Evolutionary conservation across 2,797 vertebrate genomes (phyloP), one percentile per base, ranked within the genome.

Genomic region (Trachops cirrhosus): DNA sequence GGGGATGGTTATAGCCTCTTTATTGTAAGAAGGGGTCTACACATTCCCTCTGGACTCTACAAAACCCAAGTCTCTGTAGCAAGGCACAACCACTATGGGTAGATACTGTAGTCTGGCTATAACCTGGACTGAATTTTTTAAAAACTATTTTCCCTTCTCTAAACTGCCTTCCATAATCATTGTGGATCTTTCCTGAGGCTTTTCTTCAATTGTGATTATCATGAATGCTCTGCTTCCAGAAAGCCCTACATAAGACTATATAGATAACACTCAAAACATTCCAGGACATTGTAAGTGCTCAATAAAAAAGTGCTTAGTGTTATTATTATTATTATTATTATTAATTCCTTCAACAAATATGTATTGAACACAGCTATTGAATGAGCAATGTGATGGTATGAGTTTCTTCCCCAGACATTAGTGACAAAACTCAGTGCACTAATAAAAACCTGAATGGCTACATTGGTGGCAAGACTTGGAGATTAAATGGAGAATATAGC

Each of bases 1-100:
- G 14, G 10, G 21, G 8, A 2, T 18, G 0, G 0, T 7, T 29
- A 34, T 46, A 29, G 4, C 3, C 26, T 52, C 15, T 48, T 44
- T 48, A 26, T 44, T 24, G 10, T 18, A 15, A 78, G 8, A 16
- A 75, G 4, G 24, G 34, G 29, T 21, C 18, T 44, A 22, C 5
- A 74, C 11, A 4, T 50, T 50, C 5, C 5, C 46, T 71, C 11
- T 6, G 50, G 9, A 1, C 1, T 12, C 6, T 70, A 34, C 5
- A 62, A 64, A 59, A 68, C 32, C 6, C 64, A 62, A 44, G 6
- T 52, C 22, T 3, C 1, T 48, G 37, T 68, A 9, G 21, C 48
- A 54, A 62, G 52, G 1, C 7, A 46, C 34, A 70, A 0, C 4
- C 37, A 44, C 15, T 37, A 3, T 54, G 24, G 22, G 37, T 4